Evolutionary conservation across 1,140 invertebrate genomes (phyloP), one percentile per base, ranked within the genome.

Genomic region (Sinonovacula constricta): DNA sequence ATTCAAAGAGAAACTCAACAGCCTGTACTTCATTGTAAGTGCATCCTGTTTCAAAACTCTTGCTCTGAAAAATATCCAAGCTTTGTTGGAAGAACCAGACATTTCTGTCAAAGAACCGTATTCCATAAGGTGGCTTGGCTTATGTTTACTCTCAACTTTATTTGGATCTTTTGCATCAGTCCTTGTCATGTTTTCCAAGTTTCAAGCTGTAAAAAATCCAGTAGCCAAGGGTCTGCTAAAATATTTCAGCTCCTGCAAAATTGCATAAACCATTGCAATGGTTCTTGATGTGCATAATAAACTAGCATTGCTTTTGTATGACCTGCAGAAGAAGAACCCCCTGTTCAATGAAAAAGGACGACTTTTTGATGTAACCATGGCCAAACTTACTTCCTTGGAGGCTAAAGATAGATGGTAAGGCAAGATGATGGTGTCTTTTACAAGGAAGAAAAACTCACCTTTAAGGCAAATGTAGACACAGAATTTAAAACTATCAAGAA

Each of bases 1-100:
- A 59, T 76, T 76, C 28, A 56, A 30, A 39, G 72, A 66, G 5
- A 76, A 67, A 36, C 67, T 76, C 54, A 59, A 67, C 45, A n/a
- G 28, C 10, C 22, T 76, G 3, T 74, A 74, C 22, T 49, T 39
- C 2, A 63, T 74, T 54, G 54, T 56, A 1, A 66, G 53, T 59
- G 62, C 30, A 39, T 66, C 53, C 18, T 65, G 62, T 76, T 7
- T 66, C 1, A 51, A 34, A 54, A 76, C 51, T 26, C 34, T 49
- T n/a, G 18, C 62, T 12, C 26, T 76, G 15, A 76, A 67, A 30
- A 59, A 76, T 7, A 67, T 76, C 24, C 63, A 76, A 28, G 18
- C n/a, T 24, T 34, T 76, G 10, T 34, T 76, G 2, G 34, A 67
- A 2, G 62, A 57, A 31, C 72, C 62, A 4, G 63, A 76, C 10